Evolutionary conservation across 2,797 vertebrate species (phyloP).

Genomic region (Enoplosus armatus): DNA sequence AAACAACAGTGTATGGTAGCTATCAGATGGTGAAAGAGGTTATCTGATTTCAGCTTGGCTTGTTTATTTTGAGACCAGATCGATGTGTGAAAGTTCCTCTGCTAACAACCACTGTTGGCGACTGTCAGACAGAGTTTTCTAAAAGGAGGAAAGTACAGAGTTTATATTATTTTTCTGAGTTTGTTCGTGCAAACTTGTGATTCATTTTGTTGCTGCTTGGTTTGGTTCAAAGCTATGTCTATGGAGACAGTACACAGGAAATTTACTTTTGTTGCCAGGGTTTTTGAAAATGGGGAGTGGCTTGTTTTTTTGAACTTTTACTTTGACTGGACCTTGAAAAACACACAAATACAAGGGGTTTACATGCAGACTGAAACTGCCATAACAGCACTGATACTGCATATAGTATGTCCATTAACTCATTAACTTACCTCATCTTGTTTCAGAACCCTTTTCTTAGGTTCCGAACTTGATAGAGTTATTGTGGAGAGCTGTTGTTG

Average conservation of each 20-base stretch:
- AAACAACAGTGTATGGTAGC: not conserved
- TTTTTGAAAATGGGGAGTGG: not conserved
- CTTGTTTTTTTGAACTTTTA: not conserved
- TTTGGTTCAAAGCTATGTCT: constrained; percentile 11
- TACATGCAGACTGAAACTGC: not conserved
- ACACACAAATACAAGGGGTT: not conserved
- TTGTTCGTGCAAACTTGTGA: constrained; percentile 2
- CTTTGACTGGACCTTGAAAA: not conserved
- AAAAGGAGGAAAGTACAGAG: constrained; percentile 1
- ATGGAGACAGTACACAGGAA: not conserved
- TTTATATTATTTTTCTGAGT: not conserved
- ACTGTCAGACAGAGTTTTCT: constrained; percentile 6
- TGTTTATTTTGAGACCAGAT: constrained; percentile 24
- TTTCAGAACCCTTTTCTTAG: not conserved
- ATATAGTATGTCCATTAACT: not conserved
- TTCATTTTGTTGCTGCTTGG: constrained; percentile 15
- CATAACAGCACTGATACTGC: not conserved
- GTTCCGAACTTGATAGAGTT: not conserved
- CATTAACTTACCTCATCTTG: not conserved
- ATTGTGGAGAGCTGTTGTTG: not conserved
- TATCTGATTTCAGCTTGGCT: constrained; percentile 15
- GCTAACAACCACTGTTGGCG: not conserved
- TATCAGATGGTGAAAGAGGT: constrained; percentile 16
- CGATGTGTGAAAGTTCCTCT: constrained; percentile 3
- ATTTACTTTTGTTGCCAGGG: not conserved